These are phyloP conservation scores for Akabosia matsudoensis DNA, from an alignment of 1,140 invertebrate genomes.

Conservation along the genomic window DNA sequence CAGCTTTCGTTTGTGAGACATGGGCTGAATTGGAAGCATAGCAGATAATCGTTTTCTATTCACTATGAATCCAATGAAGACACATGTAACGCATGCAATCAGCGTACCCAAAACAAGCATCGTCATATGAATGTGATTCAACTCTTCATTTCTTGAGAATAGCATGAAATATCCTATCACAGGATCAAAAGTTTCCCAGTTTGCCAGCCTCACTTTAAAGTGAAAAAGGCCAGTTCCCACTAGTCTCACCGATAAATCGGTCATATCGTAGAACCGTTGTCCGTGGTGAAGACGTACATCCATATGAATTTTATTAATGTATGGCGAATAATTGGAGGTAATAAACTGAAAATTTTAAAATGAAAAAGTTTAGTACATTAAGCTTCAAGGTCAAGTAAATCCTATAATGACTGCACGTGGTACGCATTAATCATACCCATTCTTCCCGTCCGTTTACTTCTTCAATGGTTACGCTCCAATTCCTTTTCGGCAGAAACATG, in stretches of 20 bases:
- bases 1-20: background rate
- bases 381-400: background rate
- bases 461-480: constrained; percentile 24
- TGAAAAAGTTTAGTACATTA: no score
- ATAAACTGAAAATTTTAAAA: no score
- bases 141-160: background rate
- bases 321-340: background rate
- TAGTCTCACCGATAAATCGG: background rate
- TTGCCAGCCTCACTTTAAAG: constrained; percentile 26
- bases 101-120: background rate
- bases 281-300: constrained; percentile 12
- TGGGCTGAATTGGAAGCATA: background rate
- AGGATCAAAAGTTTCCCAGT: constrained; percentile 28
- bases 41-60: background rate
- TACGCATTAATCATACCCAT: no score
- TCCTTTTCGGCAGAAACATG: constrained; percentile 6
- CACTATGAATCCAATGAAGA: background rate
- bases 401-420: background rate
- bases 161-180: constrained; percentile 33
- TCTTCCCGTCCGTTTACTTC: constrained; percentile 27
- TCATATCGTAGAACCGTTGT: background rate
- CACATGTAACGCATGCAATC: background rate
- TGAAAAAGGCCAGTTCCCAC: constrained; percentile 35
- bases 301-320: background rate
- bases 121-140: background rate